Conservation (phyloP, 2,888 invertebrate genomes). For the Melanophora roralis region DNA sequence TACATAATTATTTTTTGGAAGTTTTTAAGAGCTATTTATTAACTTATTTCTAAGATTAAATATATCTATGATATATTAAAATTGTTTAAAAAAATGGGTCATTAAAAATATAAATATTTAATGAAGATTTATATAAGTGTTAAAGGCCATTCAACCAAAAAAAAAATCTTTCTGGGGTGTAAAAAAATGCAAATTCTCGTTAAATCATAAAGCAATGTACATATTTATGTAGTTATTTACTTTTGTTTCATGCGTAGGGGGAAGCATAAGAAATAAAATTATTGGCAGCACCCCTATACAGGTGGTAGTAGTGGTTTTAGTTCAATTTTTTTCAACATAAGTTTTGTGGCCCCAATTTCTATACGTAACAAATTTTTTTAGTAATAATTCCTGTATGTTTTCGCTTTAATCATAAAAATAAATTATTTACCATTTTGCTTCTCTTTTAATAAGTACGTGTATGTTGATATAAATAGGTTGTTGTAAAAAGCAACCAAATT, state of each 20-base stretch:
- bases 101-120: too few species aligned
- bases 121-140: too few species aligned
- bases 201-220: too few species aligned
- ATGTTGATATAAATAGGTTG: constrained; percentile 9
- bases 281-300: constrained; percentile 47
- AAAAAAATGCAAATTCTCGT: too few species aligned
- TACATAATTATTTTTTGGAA: too few species aligned
- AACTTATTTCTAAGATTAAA: too few species aligned
- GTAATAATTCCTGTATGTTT: neutral
- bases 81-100: too few species aligned
- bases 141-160: too few species aligned
- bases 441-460: constrained; percentile 50
- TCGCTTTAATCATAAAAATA: neutral
- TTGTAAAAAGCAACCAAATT: neutral
- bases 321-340: constrained; percentile 18
- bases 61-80: too few species aligned
- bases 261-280: constrained; percentile 22
- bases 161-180: constrained; percentile 12
- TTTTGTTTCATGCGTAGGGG: constrained; percentile 42
- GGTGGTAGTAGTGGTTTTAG: constrained; percentile 59
- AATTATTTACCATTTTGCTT: constrained; percentile 57
- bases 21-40: too few species aligned
- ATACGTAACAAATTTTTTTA: constrained; percentile 48
- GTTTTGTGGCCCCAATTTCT: constrained; percentile 51
- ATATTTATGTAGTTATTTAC: neutral